These are phyloP conservation scores for Gryllus longicercus DNA, from an alignment of 2,888 invertebrate species.

Conservation along the genomic window DNA sequence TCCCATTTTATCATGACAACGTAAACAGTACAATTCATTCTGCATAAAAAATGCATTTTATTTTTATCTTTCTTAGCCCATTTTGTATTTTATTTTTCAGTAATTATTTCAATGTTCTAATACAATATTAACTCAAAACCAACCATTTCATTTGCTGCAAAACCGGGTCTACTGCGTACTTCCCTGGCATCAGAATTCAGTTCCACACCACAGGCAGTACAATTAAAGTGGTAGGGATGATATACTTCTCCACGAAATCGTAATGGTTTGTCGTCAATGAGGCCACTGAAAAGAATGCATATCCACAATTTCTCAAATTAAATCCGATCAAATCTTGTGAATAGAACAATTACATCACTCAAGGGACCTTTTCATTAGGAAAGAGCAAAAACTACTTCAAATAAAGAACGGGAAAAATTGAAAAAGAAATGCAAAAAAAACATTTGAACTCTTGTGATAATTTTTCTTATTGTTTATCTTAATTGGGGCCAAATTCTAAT, in stretches of 20 bases:
- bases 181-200: constrained; percentile 94
- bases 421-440: background rate
- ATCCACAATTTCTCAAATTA: background rate
- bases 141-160: constrained; percentile 84
- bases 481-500: no score
- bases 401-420: background rate
- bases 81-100: no score
- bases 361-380: background rate
- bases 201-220: constrained; percentile 87
- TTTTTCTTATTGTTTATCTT: no score
- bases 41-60: constrained; percentile 45
- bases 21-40: constrained; percentile 94
- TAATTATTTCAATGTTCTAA: no score
- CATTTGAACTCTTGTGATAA: background rate
- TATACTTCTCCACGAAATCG: constrained; percentile 94
- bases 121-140: constrained; percentile 36
- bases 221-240: constrained; percentile 99
- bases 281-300: constrained; percentile 61
- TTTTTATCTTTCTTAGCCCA: background rate
- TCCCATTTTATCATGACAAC: constrained; percentile 99
- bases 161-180: constrained; percentile 86
- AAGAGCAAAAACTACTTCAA: background rate
- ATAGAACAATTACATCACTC: background rate
- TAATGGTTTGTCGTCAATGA: constrained; percentile 86
- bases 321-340: background rate